These are phyloP conservation scores for Labroides dimidiatus DNA, from an alignment of 2,797 vertebrate species.

Conservation along the genomic window DNA sequence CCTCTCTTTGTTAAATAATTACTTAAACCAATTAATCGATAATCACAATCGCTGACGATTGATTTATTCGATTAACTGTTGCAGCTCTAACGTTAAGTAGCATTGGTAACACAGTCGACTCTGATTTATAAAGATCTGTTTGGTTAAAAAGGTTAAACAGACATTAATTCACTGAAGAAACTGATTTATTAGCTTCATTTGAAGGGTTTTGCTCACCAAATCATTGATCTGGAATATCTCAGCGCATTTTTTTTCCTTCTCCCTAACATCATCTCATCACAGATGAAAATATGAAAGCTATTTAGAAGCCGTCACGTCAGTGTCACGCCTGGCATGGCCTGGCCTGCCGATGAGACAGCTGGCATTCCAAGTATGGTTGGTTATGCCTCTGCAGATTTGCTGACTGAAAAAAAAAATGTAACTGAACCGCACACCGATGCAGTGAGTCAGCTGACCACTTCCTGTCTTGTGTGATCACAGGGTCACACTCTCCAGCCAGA, in stretches of 20 bases:
- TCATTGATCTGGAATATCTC: constrained; percentile 8
- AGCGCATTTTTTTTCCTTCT: background rate
- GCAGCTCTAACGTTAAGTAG: no score
- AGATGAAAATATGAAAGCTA: constrained; percentile 13
- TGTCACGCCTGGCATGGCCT: no score
- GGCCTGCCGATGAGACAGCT: constrained; percentile 7
- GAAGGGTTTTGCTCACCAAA: constrained; percentile 21
- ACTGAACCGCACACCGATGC: constrained; percentile 21
- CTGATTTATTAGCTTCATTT: no score
- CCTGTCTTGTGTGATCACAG: constrained; percentile 43
- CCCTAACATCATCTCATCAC: background rate
- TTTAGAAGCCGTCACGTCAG: constrained; percentile 13
- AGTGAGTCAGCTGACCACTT: constrained; percentile 67
- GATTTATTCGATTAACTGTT: no score
- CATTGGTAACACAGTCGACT: no score
- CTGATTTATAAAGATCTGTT: no score
- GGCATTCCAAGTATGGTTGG: constrained; percentile 17
- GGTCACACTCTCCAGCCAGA: constrained; percentile 48
- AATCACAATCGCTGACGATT: no score
- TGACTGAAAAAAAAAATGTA: constrained; percentile 59
- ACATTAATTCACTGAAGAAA: no score
- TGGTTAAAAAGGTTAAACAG: no score
- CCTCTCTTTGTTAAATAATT: no score
- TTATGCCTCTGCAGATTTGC: constrained; percentile 38
- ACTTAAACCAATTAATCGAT: no score